Conservation (phyloP, 2,113 vertebrate species). For the Genyomyrus donnyi region DNA sequence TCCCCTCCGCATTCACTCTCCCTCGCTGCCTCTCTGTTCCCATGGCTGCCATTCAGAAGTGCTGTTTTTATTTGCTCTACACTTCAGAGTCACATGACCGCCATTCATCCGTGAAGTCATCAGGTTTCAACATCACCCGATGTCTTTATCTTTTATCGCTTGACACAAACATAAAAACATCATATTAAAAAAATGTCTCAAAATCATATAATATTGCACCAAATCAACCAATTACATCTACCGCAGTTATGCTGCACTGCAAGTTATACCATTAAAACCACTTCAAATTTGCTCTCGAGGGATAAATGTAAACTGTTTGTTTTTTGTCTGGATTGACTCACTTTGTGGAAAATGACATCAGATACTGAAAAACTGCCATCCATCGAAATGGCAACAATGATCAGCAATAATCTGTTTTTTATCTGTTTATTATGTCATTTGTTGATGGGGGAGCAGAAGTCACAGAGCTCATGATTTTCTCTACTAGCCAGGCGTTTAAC, state of each 20-base stretch:
- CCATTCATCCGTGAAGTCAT: background rate
- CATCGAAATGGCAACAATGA: background rate
- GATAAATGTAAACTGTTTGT: background rate
- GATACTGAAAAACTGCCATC: background rate
- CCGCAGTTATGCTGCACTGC: background rate
- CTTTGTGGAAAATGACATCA: conserved; percentile 6
- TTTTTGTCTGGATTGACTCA: conserved; percentile 2
- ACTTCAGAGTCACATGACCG: background rate
- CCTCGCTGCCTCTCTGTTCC: background rate
- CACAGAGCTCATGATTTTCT: background rate
- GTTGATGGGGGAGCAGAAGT: conserved; percentile 2
- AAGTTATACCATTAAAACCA: background rate
- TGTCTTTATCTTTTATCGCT: background rate
- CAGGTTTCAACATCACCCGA: background rate
- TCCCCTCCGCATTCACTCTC: background rate
- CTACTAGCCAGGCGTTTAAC: background rate
- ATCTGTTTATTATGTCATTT: conserved; percentile 10
- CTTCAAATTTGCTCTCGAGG: background rate
- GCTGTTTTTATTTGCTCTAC: background rate
- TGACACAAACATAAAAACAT: background rate
- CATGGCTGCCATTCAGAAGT: background rate
- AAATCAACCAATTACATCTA: background rate
- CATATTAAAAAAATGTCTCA: background rate
- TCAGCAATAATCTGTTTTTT: background rate
- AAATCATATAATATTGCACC: background rate